Evolutionary conservation across 1,140 invertebrate genomes (phyloP).

Genomic region (Platyura marginata): DNA sequence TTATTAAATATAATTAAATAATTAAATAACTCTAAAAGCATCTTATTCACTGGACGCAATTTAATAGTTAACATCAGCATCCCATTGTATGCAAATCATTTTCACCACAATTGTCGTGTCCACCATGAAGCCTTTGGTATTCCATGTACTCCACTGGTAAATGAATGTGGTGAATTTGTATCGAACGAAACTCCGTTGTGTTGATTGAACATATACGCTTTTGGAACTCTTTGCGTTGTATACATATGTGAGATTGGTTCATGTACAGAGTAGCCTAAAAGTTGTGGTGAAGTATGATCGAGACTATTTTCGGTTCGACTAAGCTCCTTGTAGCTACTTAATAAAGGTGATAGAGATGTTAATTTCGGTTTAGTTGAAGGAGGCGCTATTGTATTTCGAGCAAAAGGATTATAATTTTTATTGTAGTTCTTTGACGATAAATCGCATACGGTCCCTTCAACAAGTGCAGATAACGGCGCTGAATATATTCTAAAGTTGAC

Average conservation of each 20-base stretch:
- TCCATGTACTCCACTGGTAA: conserved; percentile 6
- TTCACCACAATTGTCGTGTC: not conserved
- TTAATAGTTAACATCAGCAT: too few relatives aligned
- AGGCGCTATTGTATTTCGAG: conserved; percentile 2
- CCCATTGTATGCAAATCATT: too few relatives aligned
- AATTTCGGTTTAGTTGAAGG: conserved; percentile 9
- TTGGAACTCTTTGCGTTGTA: conserved; percentile 8
- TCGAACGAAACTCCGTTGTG: conserved; percentile 22
- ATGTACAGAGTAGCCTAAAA: not conserved
- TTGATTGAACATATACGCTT: conserved; percentile 21
- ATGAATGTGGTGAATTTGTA: conserved; percentile 16
- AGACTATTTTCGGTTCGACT: not conserved
- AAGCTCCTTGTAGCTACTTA: conserved; percentile 8
- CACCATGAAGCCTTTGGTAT: not conserved
- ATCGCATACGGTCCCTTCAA: conserved; percentile 53
- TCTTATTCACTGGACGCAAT: too few relatives aligned
- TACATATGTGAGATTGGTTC: not conserved
- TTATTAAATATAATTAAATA: too few relatives aligned
- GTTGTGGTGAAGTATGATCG: not conserved
- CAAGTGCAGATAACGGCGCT: conserved; percentile 37
- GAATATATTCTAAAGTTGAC: conserved; percentile 60
- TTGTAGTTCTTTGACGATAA: conserved; percentile 15
- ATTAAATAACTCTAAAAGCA: too few relatives aligned
- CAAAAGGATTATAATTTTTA: not conserved
- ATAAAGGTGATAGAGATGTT: conserved; percentile 7